Evolutionary conservation across 2,888 invertebrate genomes (phyloP).

Genomic region (Catocala nupta): DNA sequence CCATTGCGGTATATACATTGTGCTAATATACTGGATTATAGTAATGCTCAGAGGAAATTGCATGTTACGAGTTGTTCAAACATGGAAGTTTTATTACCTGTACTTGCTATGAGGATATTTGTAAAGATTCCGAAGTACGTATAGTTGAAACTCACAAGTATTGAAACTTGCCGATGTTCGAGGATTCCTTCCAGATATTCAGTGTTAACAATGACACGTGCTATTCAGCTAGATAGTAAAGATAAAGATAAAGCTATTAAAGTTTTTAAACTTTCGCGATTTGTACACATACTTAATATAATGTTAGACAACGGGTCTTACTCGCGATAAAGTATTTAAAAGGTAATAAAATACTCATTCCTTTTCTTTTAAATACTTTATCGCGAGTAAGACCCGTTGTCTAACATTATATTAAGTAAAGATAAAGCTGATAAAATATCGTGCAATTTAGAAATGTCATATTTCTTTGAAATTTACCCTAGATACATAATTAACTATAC

Average conservation of each 20-base stretch:
- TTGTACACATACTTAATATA: no score
- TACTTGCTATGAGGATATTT: conserved; percentile 28
- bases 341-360: no score
- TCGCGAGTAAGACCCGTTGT: no score
- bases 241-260: no score
- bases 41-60: conserved; percentile 40
- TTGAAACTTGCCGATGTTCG: conserved; percentile 16
- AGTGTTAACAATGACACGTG: not conserved
- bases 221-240: conserved; percentile 5
- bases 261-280: no score
- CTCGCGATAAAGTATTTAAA: no score
- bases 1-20: conserved; percentile 45
- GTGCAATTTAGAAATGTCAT: conserved; percentile 11
- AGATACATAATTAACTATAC: conserved; percentile 25
- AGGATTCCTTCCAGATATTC: conserved; percentile 7
- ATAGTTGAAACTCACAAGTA: conserved; percentile 27
- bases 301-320: no score
- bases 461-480: conserved; percentile 14
- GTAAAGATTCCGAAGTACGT: conserved; percentile 26
- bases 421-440: no score
- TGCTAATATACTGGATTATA: conserved; percentile 53
- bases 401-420: no score
- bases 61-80: conserved; percentile 46
- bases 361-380: no score
- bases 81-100: conserved; percentile 43